Evolutionary conservation across 2,888 invertebrate species (phyloP).

Genomic region (Metellina segmentata): DNA sequence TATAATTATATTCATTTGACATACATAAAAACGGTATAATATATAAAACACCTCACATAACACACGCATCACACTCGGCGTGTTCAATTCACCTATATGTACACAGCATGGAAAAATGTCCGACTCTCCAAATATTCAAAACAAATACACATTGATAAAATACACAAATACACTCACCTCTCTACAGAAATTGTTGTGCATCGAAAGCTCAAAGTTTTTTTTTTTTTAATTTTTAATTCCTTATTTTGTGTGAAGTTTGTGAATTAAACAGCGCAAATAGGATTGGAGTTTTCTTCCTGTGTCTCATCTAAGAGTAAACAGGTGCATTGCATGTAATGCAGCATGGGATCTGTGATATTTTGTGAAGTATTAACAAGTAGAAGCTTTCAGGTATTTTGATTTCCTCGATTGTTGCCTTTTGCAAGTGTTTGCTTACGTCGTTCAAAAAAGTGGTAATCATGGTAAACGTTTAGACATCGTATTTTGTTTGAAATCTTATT

Average conservation of each 20-base stretch:
- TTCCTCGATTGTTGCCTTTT: no score
- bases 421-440: no score
- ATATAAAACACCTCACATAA: conserved; percentile 47
- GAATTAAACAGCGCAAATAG: not conserved
- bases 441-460: no score
- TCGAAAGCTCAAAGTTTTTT: not conserved
- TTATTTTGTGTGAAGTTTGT: not conserved
- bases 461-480: no score
- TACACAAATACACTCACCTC: conserved; percentile 1
- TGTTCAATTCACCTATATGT: not conserved
- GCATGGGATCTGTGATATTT: no score
- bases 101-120: not conserved
- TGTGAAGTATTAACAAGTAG: no score
- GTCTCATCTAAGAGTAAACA: not conserved
- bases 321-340: not conserved
- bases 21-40: conserved; percentile 67
- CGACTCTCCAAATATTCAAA: not conserved
- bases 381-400: no score
- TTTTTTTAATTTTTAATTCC: not conserved
- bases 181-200: not conserved
- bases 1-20: conserved; percentile 52
- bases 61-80: not conserved
- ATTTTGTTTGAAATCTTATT: no score
- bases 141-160: not conserved
- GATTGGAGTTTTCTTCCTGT: not conserved